Evolutionary conservation across 2,888 invertebrate genomes (phyloP).

Genomic region (Diplolepis rosae): DNA sequence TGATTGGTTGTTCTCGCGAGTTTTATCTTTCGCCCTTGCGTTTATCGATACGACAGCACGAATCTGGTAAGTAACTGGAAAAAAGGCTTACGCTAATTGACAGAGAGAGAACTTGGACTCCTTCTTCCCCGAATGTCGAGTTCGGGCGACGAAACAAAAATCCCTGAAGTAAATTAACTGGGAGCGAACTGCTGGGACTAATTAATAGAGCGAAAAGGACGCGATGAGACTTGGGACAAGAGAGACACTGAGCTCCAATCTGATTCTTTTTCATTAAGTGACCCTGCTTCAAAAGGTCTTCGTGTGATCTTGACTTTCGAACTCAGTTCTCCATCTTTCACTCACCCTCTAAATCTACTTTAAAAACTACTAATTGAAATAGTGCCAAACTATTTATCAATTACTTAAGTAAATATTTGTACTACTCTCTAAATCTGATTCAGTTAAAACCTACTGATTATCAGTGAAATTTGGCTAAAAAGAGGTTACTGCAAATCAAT

Average conservation of each 20-base stretch:
- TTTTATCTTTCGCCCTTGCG: constrained; percentile 24
- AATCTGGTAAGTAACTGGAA: constrained; percentile 24
- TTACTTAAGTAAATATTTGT: too few species aligned
- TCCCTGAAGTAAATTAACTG: constrained; percentile 27
- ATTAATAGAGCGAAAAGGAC: constrained; percentile 35
- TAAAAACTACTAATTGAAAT: too few species aligned
- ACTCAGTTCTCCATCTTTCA: too few species aligned
- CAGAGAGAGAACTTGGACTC: background rate
- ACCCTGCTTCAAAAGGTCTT: constrained; percentile 4
- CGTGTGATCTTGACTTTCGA: background rate
- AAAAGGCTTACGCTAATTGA: constrained; percentile 21
- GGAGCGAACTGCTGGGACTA: constrained; percentile 25
- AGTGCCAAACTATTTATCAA: too few species aligned
- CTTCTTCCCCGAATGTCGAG: constrained; percentile 20
- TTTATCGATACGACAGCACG: constrained; percentile 30
- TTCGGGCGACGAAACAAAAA: constrained; percentile 13
- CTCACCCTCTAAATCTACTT: background rate
- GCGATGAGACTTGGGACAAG: constrained; percentile 6
- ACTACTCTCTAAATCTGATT: too few species aligned
- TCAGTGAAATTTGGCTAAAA: too few species aligned
- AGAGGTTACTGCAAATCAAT: too few species aligned
- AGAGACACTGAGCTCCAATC: background rate
- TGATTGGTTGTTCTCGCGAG: constrained; percentile 27
- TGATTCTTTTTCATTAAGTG: constrained; percentile 22
- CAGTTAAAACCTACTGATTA: too few species aligned